Evolutionary conservation across 1,140 invertebrate species (phyloP).

Genomic region (Eriocheir sinensis): DNA sequence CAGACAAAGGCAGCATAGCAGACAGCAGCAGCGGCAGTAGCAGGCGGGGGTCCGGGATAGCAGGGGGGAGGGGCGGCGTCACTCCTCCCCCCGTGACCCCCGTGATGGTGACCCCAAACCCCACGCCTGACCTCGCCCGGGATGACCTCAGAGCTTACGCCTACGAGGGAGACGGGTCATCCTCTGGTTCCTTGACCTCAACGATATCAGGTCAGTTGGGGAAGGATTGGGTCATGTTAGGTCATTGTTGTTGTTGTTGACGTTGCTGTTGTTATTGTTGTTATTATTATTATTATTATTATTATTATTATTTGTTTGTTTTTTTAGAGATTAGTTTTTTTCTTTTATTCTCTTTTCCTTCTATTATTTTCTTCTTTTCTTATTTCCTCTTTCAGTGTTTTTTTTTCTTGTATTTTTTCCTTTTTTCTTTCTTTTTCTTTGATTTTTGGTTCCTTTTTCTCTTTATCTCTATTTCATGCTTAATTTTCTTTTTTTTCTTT

Average conservation of each 20-base stretch:
- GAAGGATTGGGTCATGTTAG: not conserved
- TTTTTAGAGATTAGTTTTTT: not conserved
- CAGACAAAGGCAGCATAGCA: not conserved
- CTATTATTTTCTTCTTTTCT: not conserved
- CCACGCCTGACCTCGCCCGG: not conserved
- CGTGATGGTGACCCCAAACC: not conserved
- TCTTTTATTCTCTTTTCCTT: not conserved
- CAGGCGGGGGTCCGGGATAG: not conserved
- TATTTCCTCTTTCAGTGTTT: not conserved
- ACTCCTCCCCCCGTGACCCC: not conserved
- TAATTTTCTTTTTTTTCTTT: not conserved
- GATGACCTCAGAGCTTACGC: conserved; percentile 63
- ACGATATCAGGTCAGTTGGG: conserved; percentile 60
- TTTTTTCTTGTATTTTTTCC: not conserved
- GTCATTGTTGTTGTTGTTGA: not conserved
- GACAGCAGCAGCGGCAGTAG: not conserved
- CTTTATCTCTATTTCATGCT: not conserved
- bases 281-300: not conserved
- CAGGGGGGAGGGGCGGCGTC: not conserved
- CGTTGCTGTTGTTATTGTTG: too few species aligned
- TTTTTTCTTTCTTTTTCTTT: not conserved
- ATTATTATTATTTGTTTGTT: not conserved
- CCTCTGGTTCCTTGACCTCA: conserved; percentile 54
- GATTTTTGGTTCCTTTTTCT: not conserved
- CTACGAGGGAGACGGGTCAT: conserved; percentile 52